phyloP scores from a whole-genome alignment of 2,113 vertebrate genomes.

The Alosa alosa region DNA sequence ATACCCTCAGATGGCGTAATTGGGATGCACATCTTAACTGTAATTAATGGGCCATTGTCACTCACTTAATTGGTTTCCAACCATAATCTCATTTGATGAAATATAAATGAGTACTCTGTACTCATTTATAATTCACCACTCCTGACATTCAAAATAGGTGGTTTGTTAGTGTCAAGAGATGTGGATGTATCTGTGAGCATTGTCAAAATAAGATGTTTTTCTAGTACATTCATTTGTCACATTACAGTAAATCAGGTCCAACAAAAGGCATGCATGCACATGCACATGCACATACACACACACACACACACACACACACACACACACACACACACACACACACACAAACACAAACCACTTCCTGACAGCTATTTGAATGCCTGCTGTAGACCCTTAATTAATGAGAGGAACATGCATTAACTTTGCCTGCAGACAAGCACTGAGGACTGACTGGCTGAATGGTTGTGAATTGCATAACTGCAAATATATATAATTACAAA shows the following conservation, averaged over 20 bases:
- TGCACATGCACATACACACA: background rate
- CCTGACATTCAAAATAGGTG: background rate
- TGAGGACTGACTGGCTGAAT: background rate
- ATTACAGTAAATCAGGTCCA: background rate
- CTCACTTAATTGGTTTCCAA: background rate
- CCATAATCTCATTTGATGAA: conserved; percentile 9
- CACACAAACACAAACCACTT: conserved; percentile 6
- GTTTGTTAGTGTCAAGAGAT: background rate
- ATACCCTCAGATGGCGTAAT: background rate
- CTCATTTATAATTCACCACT: no score
- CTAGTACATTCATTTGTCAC: background rate
- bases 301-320: background rate
- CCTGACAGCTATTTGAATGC: background rate
- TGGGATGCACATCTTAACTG: conserved; percentile 2
- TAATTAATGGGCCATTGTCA: conserved; percentile 8
- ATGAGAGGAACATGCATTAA: background rate
- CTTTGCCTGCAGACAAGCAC: background rate
- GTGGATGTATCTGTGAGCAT: background rate
- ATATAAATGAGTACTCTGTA: background rate
- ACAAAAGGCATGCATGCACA: background rate
- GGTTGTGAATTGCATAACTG: background rate
- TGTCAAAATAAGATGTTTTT: background rate
- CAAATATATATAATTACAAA: background rate
- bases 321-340: background rate
- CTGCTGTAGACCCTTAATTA: background rate